Base-by-base conservation (phyloP, 2,888 invertebrate genomes). In the Synergus itoensis region DNA sequence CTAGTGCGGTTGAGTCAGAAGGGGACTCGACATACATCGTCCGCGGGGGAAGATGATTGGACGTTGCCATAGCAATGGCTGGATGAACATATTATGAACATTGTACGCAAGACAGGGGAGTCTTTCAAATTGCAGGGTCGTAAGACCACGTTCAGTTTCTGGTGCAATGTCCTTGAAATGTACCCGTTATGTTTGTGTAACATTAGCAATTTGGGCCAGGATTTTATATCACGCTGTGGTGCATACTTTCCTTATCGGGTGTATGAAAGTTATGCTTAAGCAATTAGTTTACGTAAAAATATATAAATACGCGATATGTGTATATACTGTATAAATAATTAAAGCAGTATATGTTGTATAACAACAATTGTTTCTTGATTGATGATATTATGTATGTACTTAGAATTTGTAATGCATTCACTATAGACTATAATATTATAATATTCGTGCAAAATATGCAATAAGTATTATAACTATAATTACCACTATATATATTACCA, bases 11-110 rank as follows among this genome's bases (percentile, higher is more conserved):
- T 89, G 88, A 85, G 81, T 85, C 86, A 83, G 85, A 82, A 84
- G 83, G 87, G 81, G 82, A 73, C 79, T 21, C 57, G 67, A 28
- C 41, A 16, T 28, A 41, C 41, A 18, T 48, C 36, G 53, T 41
- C 12, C 9, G 86, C 77, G 85, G 87, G 87, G 87, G 84, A 82
- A 86, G 89, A 89, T 85, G 89, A 88, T 87, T 84, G 87, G 82
- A 80, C 84, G 89, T 89, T 83, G 79, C 85, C 86, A 88, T 89
- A 86, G 83, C 84, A 82, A 89, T 88, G 81, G 84, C 84, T 88
- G 85, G 82, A 83, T 83, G 84, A 65, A 43, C 41, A 18, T 63
- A 45, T 45, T 62, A 62, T 12, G 21, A 0, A 36, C 36, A 36
- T 36, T 18, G 21, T 60, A 60, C 21, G 12, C 60, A 11, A 21